Evolutionary conservation across 2,113 vertebrate species (phyloP), one percentile per base, ranked within the genome.

Genomic region (Nesoenas mayeri): DNA sequence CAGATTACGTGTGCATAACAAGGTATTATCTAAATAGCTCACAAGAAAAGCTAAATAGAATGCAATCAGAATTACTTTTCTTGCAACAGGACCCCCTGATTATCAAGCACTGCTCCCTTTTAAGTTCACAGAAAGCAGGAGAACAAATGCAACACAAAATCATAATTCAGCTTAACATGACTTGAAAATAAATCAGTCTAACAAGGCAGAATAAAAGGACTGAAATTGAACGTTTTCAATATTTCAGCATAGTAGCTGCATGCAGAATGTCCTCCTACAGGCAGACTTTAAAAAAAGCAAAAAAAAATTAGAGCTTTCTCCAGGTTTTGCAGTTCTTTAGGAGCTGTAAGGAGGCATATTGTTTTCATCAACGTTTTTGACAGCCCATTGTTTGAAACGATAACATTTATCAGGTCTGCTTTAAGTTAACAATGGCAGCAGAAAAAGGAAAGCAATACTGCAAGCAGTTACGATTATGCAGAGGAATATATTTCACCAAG

Each of bases 61-160:
- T 22, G 71, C 34, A 90, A 66, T 51, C n/a, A 42, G 54, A 62
- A 88, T 48, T 38, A 32, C 40, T 89, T 66, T 58, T 84, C 60
- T 91, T 86, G 47, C 84, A 75, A 82, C 20, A 80, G 48, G 32
- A 80, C 34, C 70, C 40, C 42, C 58, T 10, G 4, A 53, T 79
- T 79, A 82, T 50, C 69, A 75, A 88, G 57, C 34, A 93, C 80
- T 40, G 16, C 13, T 69, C 61, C 61, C 42, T 86, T 51, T 22
- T 44, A 79, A 86, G 48, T 64, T 75, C 69, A 58, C 4, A 64
- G 79, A 77, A 97, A 93, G 72, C 86, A 89, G 50, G 58, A 54
- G 42, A 96, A 93, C 72, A 93, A 78, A 64, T 61, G 89, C 91
- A 97, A 95, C 79, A 51, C 48, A 75, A 94, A 25, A 34, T 42